Percentiles rank a stretch among this genome's conserved stretches.
phyloP scores from a whole-genome alignment of 2,888 invertebrate genomes.

The Machimus atricapillus region DNA sequence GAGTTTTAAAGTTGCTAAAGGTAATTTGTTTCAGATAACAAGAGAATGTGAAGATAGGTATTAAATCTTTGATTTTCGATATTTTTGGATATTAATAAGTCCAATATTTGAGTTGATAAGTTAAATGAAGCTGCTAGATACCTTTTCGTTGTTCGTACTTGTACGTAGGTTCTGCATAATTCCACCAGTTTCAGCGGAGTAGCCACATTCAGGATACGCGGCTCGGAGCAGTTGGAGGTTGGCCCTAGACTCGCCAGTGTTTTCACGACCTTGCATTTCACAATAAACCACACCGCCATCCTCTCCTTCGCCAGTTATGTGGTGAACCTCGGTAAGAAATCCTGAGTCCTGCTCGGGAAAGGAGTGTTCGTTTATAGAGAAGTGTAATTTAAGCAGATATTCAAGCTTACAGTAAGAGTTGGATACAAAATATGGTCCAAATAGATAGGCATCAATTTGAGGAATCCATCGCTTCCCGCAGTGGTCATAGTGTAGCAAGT shows the following conservation, averaged over 20 bases:
- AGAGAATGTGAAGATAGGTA: too few relatives aligned
- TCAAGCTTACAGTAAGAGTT: constrained; percentile 70
- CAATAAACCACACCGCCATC: constrained; percentile 96
- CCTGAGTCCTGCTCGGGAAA: constrained; percentile 70
- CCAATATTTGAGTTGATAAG: too few relatives aligned
- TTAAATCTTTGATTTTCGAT: too few relatives aligned
- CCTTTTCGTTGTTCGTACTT: constrained; percentile 82
- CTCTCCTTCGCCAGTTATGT: constrained; percentile 85
- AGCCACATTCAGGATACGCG: constrained; percentile 84
- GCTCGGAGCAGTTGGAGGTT: constrained; percentile 71
- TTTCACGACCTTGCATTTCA: constrained; percentile 90
- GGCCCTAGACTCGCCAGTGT: constrained; percentile 76
- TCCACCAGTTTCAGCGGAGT: constrained; percentile 86
- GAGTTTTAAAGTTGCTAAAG: too few relatives aligned
- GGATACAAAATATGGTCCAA: constrained; percentile 89
- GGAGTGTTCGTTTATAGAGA: not conserved
- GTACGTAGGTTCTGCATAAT: constrained; percentile 82
- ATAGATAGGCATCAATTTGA: constrained; percentile 88
- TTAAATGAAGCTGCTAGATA: constrained; percentile 53
- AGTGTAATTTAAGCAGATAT: not conserved
- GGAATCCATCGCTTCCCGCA: constrained; percentile 85
- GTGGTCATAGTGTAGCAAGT: constrained; percentile 91
- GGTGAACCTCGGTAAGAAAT: constrained; percentile 90
- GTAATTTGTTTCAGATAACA: too few relatives aligned
- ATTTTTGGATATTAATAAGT: too few relatives aligned